Percentiles rank a stretch among this genome's conserved stretches.
These are phyloP conservation scores for Atherinomorus stipes DNA, from an alignment of 2,113 vertebrate species.

Conservation along the genomic window DNA sequence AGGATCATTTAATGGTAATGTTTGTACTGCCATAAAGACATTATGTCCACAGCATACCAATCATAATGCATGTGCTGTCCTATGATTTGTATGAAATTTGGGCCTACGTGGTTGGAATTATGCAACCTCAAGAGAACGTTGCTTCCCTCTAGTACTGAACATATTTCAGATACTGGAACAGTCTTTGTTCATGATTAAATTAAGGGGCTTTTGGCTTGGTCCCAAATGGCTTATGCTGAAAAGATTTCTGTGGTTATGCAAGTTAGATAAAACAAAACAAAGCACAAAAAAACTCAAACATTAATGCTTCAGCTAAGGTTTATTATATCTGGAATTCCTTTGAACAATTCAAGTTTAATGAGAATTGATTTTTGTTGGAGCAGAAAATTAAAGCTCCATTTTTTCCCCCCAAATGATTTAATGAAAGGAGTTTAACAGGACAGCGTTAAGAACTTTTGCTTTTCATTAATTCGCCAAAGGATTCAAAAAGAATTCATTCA, in stretches of 20 bases:
- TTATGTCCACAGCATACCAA: conserved; percentile 18
- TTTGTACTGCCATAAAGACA: conserved; percentile 15
- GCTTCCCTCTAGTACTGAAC: neutral
- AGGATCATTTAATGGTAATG: conserved; percentile 12
- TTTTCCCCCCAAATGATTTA: conserved; percentile 12
- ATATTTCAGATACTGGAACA: neutral
- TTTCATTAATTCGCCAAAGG: neutral
- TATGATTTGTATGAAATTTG: conserved; percentile 20
- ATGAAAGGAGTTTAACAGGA: neutral
- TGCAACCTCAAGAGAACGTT: neutral
- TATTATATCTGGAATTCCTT: conserved; percentile 3
- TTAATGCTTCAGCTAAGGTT: neutral
- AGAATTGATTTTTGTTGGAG: conserved; percentile 19
- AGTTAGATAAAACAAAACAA: conserved; percentile 1
- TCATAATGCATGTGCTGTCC: neutral
- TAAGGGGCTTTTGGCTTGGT: conserved; percentile 1
- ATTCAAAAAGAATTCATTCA: neutral
- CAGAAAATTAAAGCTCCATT: neutral
- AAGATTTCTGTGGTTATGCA: conserved; percentile 17
- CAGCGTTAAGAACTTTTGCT: neutral
- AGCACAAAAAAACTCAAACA: neutral
- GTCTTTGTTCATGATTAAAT: conserved; percentile 1
- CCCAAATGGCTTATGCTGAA: conserved; percentile 1
- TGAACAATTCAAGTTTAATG: conserved; percentile 1
- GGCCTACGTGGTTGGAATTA: neutral